phyloP scores from a whole-genome alignment of 2,888 invertebrate species.

The Mellilla xanthometata region DNA sequence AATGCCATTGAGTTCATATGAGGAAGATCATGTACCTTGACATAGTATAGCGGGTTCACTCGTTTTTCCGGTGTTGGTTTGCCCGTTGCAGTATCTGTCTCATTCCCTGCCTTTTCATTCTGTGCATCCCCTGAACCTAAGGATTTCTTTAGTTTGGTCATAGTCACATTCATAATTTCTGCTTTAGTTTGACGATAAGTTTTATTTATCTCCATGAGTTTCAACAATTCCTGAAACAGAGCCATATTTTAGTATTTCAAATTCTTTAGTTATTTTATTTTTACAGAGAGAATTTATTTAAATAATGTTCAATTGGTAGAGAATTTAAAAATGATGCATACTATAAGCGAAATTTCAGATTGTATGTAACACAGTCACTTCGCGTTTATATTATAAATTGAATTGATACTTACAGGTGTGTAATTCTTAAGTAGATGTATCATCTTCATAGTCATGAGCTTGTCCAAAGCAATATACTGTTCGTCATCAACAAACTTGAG shows the following conservation, averaged over 20 bases:
- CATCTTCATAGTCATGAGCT: conserved; percentile 30
- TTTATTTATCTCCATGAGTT: conserved; percentile 29
- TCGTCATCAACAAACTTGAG: neutral
- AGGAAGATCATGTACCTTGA: conserved; percentile 50
- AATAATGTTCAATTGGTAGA: too few species aligned
- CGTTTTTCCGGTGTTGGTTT: neutral
- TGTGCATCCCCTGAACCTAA: too few species aligned
- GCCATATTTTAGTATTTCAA: too few species aligned
- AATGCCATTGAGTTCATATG: too few species aligned
- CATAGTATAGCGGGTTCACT: conserved; percentile 39
- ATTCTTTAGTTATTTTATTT: too few species aligned
- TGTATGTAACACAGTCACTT: neutral
- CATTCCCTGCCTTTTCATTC: too few species aligned
- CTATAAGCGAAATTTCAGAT: too few species aligned
- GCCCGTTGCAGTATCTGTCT: too few species aligned
- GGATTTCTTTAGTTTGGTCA: conserved; percentile 1
- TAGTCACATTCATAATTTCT: conserved; percentile 16
- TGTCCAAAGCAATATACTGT: conserved; percentile 16
- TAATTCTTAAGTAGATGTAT: conserved; percentile 44
- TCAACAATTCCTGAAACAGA: conserved; percentile 37
- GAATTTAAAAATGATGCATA: too few species aligned
- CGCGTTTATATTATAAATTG: too few species aligned
- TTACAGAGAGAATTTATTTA: too few species aligned
- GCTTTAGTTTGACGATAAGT: conserved; percentile 24
- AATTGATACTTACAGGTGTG: conserved; percentile 43